A percentile compares a stretch with the other conserved stretches of the same genome.
Conservation (phyloP, 2,113 vertebrate species). For the Archocentrus centrarchus region DNA sequence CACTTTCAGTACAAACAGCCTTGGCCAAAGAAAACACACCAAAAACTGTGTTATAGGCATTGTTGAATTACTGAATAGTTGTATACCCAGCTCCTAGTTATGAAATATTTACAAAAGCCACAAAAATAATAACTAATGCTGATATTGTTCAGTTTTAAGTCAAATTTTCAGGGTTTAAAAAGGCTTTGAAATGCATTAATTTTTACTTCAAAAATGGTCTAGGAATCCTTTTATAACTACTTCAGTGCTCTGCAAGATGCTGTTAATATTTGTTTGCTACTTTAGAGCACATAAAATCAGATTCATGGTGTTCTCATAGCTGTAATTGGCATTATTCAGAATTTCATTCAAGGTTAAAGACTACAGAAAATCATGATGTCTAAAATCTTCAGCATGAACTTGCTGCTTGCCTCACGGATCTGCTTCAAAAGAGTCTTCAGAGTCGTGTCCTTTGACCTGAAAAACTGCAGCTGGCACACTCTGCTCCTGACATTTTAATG, state of each 20-base stretch:
- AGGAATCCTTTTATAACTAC: not conserved
- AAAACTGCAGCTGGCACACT: not conserved
- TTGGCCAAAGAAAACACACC: too few species aligned
- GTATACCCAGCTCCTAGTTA: not conserved
- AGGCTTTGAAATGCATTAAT: not conserved
- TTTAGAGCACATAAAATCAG: not conserved
- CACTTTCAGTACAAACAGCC: too few species aligned
- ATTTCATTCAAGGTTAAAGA: not conserved
- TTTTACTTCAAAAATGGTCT: not conserved
- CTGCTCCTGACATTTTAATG: not conserved
- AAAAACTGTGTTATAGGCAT: too few species aligned
- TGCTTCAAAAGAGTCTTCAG: not conserved
- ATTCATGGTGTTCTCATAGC: not conserved
- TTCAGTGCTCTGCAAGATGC: not conserved
- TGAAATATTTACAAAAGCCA: not conserved
- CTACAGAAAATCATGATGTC: not conserved
- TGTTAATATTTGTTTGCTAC: not conserved
- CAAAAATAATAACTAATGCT: not conserved
- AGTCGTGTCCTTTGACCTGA: not conserved
- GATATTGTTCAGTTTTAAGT: too few species aligned
- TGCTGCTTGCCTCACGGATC: fast-evolving
- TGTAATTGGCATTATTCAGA: not conserved
- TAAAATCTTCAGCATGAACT: not conserved
- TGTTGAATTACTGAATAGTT: too few species aligned
- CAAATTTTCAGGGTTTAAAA: too few species aligned